These are phyloP conservation scores for Heterocephalus glaber DNA, from an alignment of 2,113 vertebrate species.

Conservation along the genomic window DNA sequence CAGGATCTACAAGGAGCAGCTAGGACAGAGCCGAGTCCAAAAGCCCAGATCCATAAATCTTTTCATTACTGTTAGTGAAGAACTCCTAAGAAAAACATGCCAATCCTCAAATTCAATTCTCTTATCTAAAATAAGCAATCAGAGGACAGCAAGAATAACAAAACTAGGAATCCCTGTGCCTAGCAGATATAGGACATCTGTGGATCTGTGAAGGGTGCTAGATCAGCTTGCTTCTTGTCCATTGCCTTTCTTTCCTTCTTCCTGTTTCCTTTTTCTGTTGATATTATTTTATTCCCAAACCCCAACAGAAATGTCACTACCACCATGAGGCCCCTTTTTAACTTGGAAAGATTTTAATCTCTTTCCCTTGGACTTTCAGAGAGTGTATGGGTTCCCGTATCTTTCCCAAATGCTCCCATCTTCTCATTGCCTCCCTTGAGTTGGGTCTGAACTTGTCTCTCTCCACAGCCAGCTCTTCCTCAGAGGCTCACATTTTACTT, in stretches of 20 bases:
- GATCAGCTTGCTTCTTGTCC: background rate
- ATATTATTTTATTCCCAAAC: background rate
- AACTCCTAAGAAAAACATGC: background rate
- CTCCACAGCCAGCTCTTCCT: background rate
- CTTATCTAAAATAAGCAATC: background rate
- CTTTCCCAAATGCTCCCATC: background rate
- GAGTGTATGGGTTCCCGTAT: background rate
- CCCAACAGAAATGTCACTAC: background rate
- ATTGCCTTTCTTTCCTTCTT: background rate
- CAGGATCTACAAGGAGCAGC: no score
- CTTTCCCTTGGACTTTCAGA: background rate
- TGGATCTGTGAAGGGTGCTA: background rate
- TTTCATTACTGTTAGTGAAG: background rate
- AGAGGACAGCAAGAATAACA: background rate
- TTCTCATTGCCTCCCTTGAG: background rate
- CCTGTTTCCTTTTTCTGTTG: background rate
- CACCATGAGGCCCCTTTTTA: background rate
- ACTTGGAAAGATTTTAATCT: background rate
- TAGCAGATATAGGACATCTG: fast-evolving
- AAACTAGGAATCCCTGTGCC: background rate
- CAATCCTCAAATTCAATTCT: background rate
- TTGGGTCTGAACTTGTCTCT: background rate
- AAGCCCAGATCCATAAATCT: no score
- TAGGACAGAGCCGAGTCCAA: background rate
- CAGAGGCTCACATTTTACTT: background rate